Evolutionary conservation across 2,888 invertebrate species (phyloP).

Genomic region (Macrosoma leucophasiata): DNA sequence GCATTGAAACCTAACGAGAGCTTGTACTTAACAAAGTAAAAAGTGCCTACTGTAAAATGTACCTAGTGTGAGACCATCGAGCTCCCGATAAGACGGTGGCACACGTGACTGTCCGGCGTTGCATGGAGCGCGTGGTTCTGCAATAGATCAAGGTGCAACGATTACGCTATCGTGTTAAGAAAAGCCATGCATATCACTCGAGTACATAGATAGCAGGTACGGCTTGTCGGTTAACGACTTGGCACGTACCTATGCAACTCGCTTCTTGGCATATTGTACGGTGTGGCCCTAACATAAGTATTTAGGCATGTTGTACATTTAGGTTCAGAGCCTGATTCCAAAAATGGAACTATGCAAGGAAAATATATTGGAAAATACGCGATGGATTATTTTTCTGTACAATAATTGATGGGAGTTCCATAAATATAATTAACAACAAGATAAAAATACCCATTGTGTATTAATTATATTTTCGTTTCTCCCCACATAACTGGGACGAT

Average conservation of each 20-base stretch:
- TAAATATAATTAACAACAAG: too few species aligned
- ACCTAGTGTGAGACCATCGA: too few species aligned
- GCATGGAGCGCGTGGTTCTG: neutral
- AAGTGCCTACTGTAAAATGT: too few species aligned
- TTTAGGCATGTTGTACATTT: conserved; percentile 1
- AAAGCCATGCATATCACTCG: conserved; percentile 4
- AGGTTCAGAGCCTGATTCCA: conserved; percentile 1
- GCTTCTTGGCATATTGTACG: too few species aligned
- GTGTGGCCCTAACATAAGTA: neutral
- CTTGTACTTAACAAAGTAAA: too few species aligned
- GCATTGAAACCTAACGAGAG: too few species aligned
- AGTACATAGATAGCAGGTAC: too few species aligned
- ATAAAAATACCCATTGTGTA: conserved; percentile 2
- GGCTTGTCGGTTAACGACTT: neutral
- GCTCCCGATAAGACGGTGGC: too few species aligned
- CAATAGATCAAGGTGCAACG: conserved; percentile 1
- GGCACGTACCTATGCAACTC: conserved; percentile 1
- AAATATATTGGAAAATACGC: neutral
- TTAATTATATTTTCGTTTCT: neutral
- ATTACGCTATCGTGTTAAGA: neutral
- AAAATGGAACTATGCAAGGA: conserved; percentile 3
- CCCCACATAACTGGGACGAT: neutral
- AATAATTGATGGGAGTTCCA: too few species aligned
- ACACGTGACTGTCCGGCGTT: neutral
- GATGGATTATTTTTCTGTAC: too few species aligned